Base-by-base conservation (phyloP, 2,888 invertebrate species). In the Pinctada fucata region DNA sequence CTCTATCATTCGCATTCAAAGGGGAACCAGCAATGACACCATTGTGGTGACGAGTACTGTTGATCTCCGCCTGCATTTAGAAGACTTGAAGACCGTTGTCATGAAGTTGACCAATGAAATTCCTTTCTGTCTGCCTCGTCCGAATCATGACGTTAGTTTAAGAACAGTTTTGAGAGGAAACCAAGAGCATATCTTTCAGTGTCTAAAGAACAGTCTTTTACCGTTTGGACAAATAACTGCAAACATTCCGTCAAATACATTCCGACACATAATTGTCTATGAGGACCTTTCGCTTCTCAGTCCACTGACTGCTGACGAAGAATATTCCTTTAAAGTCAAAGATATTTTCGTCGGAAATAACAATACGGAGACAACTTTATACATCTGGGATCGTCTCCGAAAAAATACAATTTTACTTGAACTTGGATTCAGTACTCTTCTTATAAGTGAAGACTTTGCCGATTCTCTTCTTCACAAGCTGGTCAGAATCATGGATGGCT, bases 321-420 rank as follows among this genome's bases (percentile, higher is more conserved):
- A 68, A 5, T 16, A 31, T 3, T 67, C 75, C 45, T n/a, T 75
- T 73, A 58, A 70, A 65, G 70, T 78, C 3, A 74, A 65, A 3
- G 69, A 74, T 48, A 64, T 74, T 2, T 74, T 69, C 51, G 74
- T 74, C 10, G 78, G 74, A 47, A 78, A 74, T 16, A 74, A 78
- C 45, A 69, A 74, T 65, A 78, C 73, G n/a, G 78, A 78, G 16
- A 78, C 74, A 0, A 74, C 74, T 13, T 74, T 78, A 8, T 74
- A 74, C 45, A 65, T 78, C 4, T 78, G 78, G 78, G 50, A 78
- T 69, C 74, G 74, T 49, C 31, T 52, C 3, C 10, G 50, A 0
- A 74, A 67, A 2, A 50, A 78, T 4, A 74, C 68, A 3, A 69
- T 78, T 6, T 68, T 74, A 45, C 73, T 78, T 0, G 78, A 78